Evolutionary conservation across 2,888 invertebrate species (phyloP), one percentile per base, ranked within the genome.

Genomic region (Slavum lentiscoides): DNA sequence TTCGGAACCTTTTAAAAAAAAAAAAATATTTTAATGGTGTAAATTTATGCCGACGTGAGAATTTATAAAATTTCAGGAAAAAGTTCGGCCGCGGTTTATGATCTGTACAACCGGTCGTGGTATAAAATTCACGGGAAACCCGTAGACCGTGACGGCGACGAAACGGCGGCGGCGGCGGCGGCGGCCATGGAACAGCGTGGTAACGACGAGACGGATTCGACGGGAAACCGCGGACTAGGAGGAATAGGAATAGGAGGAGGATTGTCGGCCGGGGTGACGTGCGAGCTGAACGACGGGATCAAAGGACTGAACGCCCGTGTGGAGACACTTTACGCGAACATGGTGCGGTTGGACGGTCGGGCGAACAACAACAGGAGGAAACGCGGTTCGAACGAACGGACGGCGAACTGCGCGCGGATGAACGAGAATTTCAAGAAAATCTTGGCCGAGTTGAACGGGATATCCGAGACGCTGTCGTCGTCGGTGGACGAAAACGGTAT

Each of bases 381-480:
- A 69, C 62, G 80, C 4, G 69, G 53, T 2, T 0, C 64, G 55
- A 1, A 19, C n/a, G 55, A 72, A 37, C 53, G 53, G 37, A 61
- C 69, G 2, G 64, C 70, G 2, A 72, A 72, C 1, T 80, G 80
- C 30, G 64, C 58, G 7, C 11, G 72, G 17, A 72, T 80, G 80
- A 80, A 72, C 15, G 70, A 19, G 0, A 70, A 64, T 17, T 70
- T 80, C 19, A 55, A 80, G 8, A 55, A 70, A 53, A 80, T 80
- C 13, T 70, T 55, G 13, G 55, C 39, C 2, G 64, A 72, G 2
- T 23, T 80, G 23, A 64, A 58, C 23, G 58, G 39, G 3, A 80
- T 80, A 39, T 62, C 23, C 19, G 19, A 58, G 5, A 43, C 64
- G 2, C 23, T 80, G 11, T 39, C 70, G 11, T 39, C 70, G 39